Evolutionary conservation across 2,888 invertebrate genomes (phyloP), one percentile per base, ranked within the genome.

Genomic region (Pammene aurita): DNA sequence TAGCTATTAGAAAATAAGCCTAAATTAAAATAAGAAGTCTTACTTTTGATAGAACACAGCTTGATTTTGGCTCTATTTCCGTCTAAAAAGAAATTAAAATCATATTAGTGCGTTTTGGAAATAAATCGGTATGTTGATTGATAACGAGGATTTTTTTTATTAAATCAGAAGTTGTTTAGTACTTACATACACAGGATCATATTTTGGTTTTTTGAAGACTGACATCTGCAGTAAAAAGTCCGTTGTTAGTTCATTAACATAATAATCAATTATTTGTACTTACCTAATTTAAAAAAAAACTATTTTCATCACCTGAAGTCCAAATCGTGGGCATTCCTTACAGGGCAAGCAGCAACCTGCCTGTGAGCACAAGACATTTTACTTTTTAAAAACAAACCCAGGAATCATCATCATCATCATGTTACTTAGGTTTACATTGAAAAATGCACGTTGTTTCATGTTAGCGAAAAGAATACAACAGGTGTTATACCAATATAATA

Each of bases 21-120:
- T n/a, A n/a, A 56, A 58, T 11, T 38, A 38, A n/a, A 38, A 38
- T 38, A 72, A 1, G n/a, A 0, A 16, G 18, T 34, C 72, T 74
- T 75, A 89, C 89, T 78, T 85, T 89, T 72, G 82, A 75, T n/a
- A 89, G 75, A 42, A 88, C 70, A 71, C 89, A 85, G 72, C 88
- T 89, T 2, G 89, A 79, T 54, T 34, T 63, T 41, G 63, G 54
- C 34, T 16, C 63, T n/a, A 54, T 52, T 55, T 63, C 63, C 0
- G 26, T 14, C 63, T 65, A 26, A 6, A 56, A 56, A 56, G 2
- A 26, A 7, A 56, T 18, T 16, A 46, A 9, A 34, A n/a, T 48
- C 11, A 41, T 10, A 11, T 44, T 18, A 26, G 18, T 26, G 4
- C 4, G 26, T 26, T 26, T 26, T 26, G 26, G 26, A 26, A 26